These are phyloP conservation scores for Caenorhabditis sp. DNA, from an alignment of 2,888 invertebrate species.

Conservation along the genomic window DNA sequence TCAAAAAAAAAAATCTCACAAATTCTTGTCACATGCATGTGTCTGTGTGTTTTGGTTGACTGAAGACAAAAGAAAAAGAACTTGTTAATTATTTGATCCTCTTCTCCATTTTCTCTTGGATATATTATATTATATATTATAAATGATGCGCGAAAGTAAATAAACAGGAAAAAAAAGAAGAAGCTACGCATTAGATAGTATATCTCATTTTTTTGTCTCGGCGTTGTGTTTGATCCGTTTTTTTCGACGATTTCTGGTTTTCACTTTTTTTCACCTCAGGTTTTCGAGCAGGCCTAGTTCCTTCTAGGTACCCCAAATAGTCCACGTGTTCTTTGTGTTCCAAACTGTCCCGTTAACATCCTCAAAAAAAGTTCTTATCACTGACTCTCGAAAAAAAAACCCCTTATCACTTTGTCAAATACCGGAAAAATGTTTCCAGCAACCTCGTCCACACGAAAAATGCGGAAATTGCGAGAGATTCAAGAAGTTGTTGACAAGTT, in stretches of 20 bases:
- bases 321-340: no score
- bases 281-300: no score
- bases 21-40: no score
- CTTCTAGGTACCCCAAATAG: no score
- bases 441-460: neutral
- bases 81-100: no score
- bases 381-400: neutral
- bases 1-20: no score
- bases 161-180: neutral
- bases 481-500: conserved; percentile 1
- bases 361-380: neutral
- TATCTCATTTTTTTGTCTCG: neutral
- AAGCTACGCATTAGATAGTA: neutral
- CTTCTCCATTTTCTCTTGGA: no score
- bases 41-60: neutral
- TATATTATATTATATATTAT: no score
- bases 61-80: neutral
- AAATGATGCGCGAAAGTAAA: neutral
- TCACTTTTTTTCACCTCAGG: no score
- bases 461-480: neutral
- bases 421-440: neutral
- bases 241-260: neutral
- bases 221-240: neutral
- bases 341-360: no score
- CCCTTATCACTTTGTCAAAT: no score